phyloP scores from a whole-genome alignment of 30 jellyfish, hydroid and myxozoan species.

The Hydra vulgaris region DNA sequence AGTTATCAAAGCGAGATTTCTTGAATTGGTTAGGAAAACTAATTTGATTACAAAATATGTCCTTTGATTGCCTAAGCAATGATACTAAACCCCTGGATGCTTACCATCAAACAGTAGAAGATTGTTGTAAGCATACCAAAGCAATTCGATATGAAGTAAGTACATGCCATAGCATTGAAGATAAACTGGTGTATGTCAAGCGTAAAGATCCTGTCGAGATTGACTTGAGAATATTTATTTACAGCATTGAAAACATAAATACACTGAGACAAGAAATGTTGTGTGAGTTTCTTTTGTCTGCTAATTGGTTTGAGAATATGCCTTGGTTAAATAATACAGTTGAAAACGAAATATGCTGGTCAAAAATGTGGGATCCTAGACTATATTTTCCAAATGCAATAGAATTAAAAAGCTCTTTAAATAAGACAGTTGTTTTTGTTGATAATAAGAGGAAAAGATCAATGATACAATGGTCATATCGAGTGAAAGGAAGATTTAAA shows the following conservation, averaged over 20 bases:
- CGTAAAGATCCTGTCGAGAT: constrained; percentile 59
- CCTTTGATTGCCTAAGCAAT: neutral
- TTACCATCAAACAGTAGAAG: neutral
- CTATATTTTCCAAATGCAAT: constrained; percentile 63
- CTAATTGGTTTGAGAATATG: constrained; percentile 78
- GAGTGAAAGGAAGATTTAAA: constrained; percentile 68
- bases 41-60: neutral
- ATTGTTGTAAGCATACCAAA: neutral
- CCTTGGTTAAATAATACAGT: constrained; percentile 14
- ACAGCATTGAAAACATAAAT: constrained; percentile 58
- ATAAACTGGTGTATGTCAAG: constrained; percentile 16
- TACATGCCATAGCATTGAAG: neutral
- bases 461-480: constrained; percentile 66
- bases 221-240: constrained; percentile 49
- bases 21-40: neutral
- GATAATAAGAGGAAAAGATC: constrained; percentile 32
- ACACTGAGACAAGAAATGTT: constrained; percentile 67
- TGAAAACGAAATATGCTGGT: constrained; percentile 54
- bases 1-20: neutral
- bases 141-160: constrained; percentile 5
- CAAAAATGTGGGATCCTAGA: constrained; percentile 76
- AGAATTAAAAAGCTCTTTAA: constrained; percentile 51
- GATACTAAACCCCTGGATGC: neutral
- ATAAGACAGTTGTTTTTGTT: constrained; percentile 44
- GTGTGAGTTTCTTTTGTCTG: constrained; percentile 62